phyloP scores from a whole-genome alignment of 2,797 vertebrate genomes.

The Danio tinwini region DNA sequence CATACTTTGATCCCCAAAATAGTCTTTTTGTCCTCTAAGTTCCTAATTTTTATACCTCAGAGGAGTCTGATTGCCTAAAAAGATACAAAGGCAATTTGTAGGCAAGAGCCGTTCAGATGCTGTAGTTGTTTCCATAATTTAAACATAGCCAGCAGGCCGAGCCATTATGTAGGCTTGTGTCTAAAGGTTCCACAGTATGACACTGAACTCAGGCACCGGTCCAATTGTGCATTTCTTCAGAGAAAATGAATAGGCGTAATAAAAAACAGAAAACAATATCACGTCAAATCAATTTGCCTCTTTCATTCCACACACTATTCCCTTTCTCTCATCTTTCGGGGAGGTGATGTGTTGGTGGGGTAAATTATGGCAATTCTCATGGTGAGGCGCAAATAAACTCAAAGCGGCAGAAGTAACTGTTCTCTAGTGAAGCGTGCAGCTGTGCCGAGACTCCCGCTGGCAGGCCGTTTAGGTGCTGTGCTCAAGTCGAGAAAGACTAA shows the following conservation, averaged over 20 bases:
- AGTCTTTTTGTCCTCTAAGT: background rate
- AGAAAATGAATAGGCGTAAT: constrained; percentile 61
- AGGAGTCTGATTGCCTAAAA: background rate
- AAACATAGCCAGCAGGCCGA: constrained; percentile 35
- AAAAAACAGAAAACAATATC: constrained; percentile 74
- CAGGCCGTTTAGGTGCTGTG: constrained; percentile 80
- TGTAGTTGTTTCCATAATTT: constrained; percentile 45
- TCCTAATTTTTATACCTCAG: background rate
- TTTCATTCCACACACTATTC: constrained; percentile 73
- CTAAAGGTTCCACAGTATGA: constrained; percentile 36
- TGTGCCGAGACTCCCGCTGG: constrained; percentile 77
- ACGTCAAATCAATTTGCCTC: constrained; percentile 74
- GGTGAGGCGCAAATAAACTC: constrained; percentile 85
- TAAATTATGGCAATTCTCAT: constrained; percentile 88
- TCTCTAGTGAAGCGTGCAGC: constrained; percentile 81
- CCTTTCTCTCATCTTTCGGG: constrained; percentile 76
- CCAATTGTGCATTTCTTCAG: constrained; percentile 50
- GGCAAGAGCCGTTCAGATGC: constrained; percentile 9
- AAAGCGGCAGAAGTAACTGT: constrained; percentile 81
- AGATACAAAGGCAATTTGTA: background rate
- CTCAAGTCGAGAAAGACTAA: constrained; percentile 81
- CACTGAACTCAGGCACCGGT: constrained; percentile 26
- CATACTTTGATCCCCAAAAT: background rate
- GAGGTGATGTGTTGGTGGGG: constrained; percentile 73
- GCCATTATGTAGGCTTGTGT: constrained; percentile 37